These are phyloP conservation scores for Drusus annulatus DNA, from an alignment of 1,140 invertebrate genomes.

Conservation along the genomic window DNA sequence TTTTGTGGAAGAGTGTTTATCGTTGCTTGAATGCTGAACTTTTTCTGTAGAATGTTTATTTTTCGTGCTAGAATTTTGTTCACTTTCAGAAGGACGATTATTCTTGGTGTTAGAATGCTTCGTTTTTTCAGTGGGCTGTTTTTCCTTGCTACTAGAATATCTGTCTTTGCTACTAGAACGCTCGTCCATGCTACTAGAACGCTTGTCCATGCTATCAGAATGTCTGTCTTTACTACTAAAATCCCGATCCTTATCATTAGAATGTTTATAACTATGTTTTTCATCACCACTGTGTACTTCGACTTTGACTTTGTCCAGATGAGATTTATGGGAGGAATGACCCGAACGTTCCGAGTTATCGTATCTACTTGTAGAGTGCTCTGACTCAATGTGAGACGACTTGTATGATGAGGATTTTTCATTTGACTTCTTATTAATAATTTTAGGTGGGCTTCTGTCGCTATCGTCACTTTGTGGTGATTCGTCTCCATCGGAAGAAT, in stretches of 20 bases:
- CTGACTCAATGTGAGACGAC: slow-evolving; percentile 42
- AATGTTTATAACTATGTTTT: slow-evolving; percentile 33
- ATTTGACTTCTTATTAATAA: not conserved
- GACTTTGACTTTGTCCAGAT: slow-evolving; percentile 30
- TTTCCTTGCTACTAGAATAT: slow-evolving; percentile 46
- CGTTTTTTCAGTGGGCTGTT: slow-evolving; percentile 40
- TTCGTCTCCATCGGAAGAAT: slow-evolving; percentile 13
- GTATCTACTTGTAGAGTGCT: slow-evolving; percentile 25
- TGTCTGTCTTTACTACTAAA: slow-evolving; percentile 46
- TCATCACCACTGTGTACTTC: not conserved
- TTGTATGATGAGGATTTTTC: slow-evolving; percentile 35
- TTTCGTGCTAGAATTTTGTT: slow-evolving; percentile 59
- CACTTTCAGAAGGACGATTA: slow-evolving; percentile 49
- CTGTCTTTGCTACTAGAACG: slow-evolving; percentile 49
- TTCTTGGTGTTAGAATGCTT: slow-evolving; percentile 35
- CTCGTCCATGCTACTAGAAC: slow-evolving; percentile 28
- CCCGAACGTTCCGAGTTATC: slow-evolving; percentile 7
- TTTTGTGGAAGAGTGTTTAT: slow-evolving; percentile 30
- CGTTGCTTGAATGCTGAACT: slow-evolving; percentile 45
- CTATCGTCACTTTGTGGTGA: slow-evolving; percentile 1
- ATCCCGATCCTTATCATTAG: slow-evolving; percentile 50
- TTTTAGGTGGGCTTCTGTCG: slow-evolving; percentile 17
- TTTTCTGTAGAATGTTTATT: slow-evolving; percentile 55
- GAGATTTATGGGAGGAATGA: slow-evolving; percentile 28
- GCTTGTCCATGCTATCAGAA: slow-evolving; percentile 47